Base-by-base conservation (phyloP, 2,797 vertebrate genomes). In the Sparus aurata region DNA sequence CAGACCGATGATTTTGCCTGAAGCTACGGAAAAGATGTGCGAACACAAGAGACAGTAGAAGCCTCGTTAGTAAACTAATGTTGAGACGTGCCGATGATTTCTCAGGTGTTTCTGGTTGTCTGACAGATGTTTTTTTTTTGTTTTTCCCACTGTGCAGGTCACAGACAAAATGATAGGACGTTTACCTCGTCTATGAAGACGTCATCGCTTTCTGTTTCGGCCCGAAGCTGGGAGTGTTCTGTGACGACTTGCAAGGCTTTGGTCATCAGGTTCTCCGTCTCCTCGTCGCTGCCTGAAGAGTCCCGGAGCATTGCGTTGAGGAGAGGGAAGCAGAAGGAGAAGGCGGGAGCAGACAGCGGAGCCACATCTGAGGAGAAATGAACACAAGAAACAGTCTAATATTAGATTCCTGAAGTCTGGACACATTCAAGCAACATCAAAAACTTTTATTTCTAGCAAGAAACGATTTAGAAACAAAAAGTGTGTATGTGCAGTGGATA, bases 311-410 rank as follows among this genome's bases (percentile, higher is more conserved):
- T 96, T 0, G 94, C 95, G 84, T 98, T 98, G 49, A 99, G 93
- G 58, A 99, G 95, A 1, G 98, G 98, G 91, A 99, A 99, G 89
- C 98, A 97, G 84, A 97, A 96, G 83, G 96, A 96, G 38, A 96
- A 96, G 4, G 94, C 95, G 0, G 96, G 95, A 2, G 95, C 96
- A 2, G 95, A 94, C 27, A 96, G 84, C 0, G 91, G 91, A 20
- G 63, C 41, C 0, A 75, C 83, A 0, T 94, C 95, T 95, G 23
- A 23, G 73, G 10, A 30, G 54, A 60, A 58, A 55, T 8, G 47
- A 38, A 45, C 38, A 3, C 30, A 34, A 34, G 27, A 30, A 30
- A 30, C 30, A 30, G 27, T 8, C 38, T 43, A 22, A 61, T 22
- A 1, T 34, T n/a, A 41, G 10, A 61, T 22, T 61, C 12, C 3